A percentile compares a stretch with the other conserved stretches of the same genome.
phyloP scores from a whole-genome alignment of 2,797 vertebrate species.

The Morus bassanus region DNA sequence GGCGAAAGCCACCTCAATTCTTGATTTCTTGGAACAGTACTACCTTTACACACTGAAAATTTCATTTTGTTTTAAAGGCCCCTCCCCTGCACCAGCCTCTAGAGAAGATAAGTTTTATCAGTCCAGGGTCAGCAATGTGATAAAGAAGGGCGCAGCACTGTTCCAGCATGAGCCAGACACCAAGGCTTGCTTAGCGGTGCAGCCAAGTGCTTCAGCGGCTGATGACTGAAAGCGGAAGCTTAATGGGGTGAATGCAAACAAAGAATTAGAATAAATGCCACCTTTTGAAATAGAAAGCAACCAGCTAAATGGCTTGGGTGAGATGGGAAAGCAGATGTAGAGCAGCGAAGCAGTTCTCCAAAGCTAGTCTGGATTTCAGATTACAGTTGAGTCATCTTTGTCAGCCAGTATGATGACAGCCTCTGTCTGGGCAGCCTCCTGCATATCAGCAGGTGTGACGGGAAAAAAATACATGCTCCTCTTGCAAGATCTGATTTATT shows the following conservation, averaged over 20 bases:
- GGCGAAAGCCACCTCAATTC: background rate
- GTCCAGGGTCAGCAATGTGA: background rate
- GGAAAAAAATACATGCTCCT: background rate
- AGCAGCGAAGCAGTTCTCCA: background rate
- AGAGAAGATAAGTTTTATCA: conserved; percentile 48
- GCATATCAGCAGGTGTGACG: background rate
- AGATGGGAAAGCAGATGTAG: conserved; percentile 17
- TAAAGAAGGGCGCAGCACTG: background rate
- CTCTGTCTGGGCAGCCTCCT: background rate
- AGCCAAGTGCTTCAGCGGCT: conserved; percentile 47
- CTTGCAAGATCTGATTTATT: background rate
- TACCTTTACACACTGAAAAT: background rate
- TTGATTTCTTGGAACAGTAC: background rate
- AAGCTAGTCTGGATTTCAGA: background rate
- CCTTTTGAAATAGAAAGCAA: conserved; percentile 35
- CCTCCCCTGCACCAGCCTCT: background rate
- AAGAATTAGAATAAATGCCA: conserved; percentile 62
- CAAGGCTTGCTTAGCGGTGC: background rate
- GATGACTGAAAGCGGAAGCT: conserved; percentile 52
- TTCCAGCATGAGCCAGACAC: background rate
- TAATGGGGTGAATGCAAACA: conserved; percentile 50
- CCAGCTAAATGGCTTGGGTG: conserved; percentile 1
- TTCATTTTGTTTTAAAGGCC: background rate
- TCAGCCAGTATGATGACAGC: background rate
- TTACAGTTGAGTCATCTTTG: background rate